Evolutionary conservation across 2,888 invertebrate species (phyloP), one percentile per base, ranked within the genome.

Genomic region (Trissoscelio sp.): DNA sequence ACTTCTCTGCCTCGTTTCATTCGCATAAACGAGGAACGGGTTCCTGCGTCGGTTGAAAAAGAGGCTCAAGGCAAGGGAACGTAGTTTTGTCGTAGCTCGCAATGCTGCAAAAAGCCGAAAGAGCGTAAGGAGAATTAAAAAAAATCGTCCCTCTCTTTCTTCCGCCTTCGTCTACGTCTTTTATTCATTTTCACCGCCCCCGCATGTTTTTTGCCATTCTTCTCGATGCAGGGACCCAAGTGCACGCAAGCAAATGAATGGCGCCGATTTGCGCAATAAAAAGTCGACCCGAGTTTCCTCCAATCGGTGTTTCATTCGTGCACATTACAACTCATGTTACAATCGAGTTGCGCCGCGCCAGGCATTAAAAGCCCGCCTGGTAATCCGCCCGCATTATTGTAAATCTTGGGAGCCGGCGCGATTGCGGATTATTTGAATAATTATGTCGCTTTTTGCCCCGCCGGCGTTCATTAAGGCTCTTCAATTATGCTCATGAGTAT

Each of bases 1-100:
- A 84, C 83, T 86, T 84, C 85, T 85, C 84, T 85, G 83, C 81
- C 73, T 74, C 80, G 83, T 83, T 85, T 83, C 81, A 85, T 83
- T 84, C 84, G 85, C 83, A 86, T 84, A 86, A 85, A 85, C 85
- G 84, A 84, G 83, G 85, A 86, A 86, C 86, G 84, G 82, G 85
- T 85, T 86, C 83, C 85, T 57, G 84, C 48, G 79, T 58, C 79
- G 51, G 55, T 51, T 83, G 81, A 83, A 84, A 87, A 87, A 86
- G 84, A 84, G 81, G 79, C 82, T 85, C 77, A 79, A 82, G 81
- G 73, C 83, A 79, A 69, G 79, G 81, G 83, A 81, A 83, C 84
- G 83, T 58, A 69, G 74, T 73, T 84, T 78, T 81, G 79, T 83
- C 81, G 67, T 72, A 66, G 55, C 60, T 53, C 22, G 39, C 34